Evolutionary conservation across 2,888 invertebrate species (phyloP).

Genomic region (Erebia aethiops): DNA sequence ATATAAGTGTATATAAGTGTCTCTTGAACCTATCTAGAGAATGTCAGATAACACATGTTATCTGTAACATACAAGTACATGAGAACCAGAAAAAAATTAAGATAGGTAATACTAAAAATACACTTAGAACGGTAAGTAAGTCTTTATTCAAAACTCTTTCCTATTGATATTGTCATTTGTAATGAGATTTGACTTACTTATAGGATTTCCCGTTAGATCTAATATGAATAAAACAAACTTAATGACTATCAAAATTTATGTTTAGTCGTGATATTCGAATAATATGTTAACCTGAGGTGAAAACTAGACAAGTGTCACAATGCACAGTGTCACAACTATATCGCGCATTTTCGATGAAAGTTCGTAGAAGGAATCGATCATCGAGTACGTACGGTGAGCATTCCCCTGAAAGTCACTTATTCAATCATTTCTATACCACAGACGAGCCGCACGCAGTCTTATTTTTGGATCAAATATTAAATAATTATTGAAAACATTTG

Average conservation of each 20-base stretch:
- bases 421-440: slow-evolving; percentile 44
- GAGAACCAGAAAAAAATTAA: slow-evolving; percentile 6
- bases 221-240: slow-evolving; percentile 53
- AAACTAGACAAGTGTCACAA: slow-evolving; percentile 47
- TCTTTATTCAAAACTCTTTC: slow-evolving; percentile 30
- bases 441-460: slow-evolving; percentile 58
- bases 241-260: slow-evolving; percentile 49
- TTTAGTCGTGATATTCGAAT: slow-evolving; percentile 46
- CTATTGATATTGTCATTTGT: slow-evolving; percentile 51
- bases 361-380: slow-evolving; percentile 9
- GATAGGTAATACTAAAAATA: not conserved
- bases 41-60: not conserved
- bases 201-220: slow-evolving; percentile 47
- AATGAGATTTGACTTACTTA: slow-evolving; percentile 54
- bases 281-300: slow-evolving; percentile 46
- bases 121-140: slow-evolving; percentile 16
- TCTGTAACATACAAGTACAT: not conserved
- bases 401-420: slow-evolving; percentile 13
- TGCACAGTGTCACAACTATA: slow-evolving; percentile 45
- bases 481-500: slow-evolving; percentile 34
- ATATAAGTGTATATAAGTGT: not conserved
- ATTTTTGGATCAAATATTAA: slow-evolving; percentile 46
- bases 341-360: slow-evolving; percentile 5
- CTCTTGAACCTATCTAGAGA: not conserved
- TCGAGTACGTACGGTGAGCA: slow-evolving; percentile 15